Percentiles rank a stretch among this genome's conserved stretches.
These are phyloP conservation scores for Cremastinae sp. DNA, from an alignment of 2,888 invertebrate genomes.

Conservation along the genomic window DNA sequence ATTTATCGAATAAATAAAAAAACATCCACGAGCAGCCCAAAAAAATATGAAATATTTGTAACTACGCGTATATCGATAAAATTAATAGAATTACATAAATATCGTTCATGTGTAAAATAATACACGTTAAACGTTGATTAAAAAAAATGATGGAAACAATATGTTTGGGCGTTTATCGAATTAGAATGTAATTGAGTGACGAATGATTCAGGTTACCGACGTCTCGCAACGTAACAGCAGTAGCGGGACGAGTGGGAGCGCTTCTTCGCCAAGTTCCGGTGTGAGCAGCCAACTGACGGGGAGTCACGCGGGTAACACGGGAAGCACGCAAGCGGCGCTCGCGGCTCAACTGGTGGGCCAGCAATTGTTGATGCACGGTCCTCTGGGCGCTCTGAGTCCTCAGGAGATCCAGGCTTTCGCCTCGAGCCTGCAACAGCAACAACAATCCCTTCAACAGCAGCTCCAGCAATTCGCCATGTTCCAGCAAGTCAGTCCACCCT, in stretches of 20 bases:
- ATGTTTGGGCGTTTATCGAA: no score
- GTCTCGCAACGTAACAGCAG: conserved; percentile 81
- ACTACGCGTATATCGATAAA: no score
- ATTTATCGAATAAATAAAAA: conserved; percentile 75
- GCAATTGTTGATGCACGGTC: conserved; percentile 79
- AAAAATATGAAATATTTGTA: no score
- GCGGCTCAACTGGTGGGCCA: conserved; percentile 79
- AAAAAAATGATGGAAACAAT: conserved; percentile 34
- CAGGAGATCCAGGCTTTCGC: conserved; percentile 82
- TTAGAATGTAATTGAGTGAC: no score
- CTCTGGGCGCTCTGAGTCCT: conserved; percentile 74
- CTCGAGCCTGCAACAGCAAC: conserved; percentile 84
- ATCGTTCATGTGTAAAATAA: no score
- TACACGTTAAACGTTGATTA: no score
- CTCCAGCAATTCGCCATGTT: conserved; percentile 86
- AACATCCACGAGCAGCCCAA: conserved; percentile 35
- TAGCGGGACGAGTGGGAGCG: conserved; percentile 80
- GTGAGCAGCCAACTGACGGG: conserved; percentile 81
- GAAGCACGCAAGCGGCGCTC: conserved; percentile 77
- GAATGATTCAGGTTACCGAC: conserved; percentile 80
- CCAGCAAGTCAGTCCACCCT: conserved; percentile 82
- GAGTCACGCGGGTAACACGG: conserved; percentile 73
- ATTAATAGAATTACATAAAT: no score
- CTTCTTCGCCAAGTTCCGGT: conserved; percentile 81
- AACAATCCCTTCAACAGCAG: conserved; percentile 84